These are phyloP conservation scores for Lycopodina hypogea DNA, from an alignment of 37 sponge, comb jelly and placozoan genomes.

Conservation along the genomic window DNA sequence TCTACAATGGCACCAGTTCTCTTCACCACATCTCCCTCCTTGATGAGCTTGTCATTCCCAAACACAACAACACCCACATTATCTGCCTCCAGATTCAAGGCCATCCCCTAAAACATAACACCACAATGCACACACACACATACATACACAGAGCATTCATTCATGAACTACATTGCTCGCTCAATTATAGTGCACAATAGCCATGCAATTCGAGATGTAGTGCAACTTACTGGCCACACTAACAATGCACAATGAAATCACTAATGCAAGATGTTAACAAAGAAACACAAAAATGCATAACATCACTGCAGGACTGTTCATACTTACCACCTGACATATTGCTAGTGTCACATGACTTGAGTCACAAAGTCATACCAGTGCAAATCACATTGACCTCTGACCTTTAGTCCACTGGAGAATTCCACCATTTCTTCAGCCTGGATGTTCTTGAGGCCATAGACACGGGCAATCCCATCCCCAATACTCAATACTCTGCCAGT, in stretches of 20 bases:
- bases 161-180: too few relatives aligned
- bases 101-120: conserved; percentile 85
- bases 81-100: conserved; percentile 97
- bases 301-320: too few relatives aligned
- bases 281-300: too few relatives aligned
- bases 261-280: too few relatives aligned
- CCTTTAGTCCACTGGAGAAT: conserved; percentile 94
- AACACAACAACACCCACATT: conserved; percentile 99
- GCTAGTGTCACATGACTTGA: too few relatives aligned
- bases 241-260: too few relatives aligned
- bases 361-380: too few relatives aligned
- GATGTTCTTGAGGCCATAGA: conserved; percentile 99
- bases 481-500: conserved; percentile 96
- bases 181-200: too few relatives aligned
- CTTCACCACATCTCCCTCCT: conserved; percentile 97
- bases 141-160: conserved; percentile 5
- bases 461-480: conserved; percentile 99
- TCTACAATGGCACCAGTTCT: conserved; percentile 99
- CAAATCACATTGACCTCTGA: conserved; percentile 4
- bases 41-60: conserved; percentile 98
- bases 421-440: conserved; percentile 99
- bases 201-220: too few relatives aligned
- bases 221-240: too few relatives aligned
- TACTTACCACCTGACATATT: too few relatives aligned
- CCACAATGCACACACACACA: conserved; percentile 6